Evolutionary conservation across 2,113 vertebrate genomes (phyloP).

Genomic region (Choloepus hoffmanni): DNA sequence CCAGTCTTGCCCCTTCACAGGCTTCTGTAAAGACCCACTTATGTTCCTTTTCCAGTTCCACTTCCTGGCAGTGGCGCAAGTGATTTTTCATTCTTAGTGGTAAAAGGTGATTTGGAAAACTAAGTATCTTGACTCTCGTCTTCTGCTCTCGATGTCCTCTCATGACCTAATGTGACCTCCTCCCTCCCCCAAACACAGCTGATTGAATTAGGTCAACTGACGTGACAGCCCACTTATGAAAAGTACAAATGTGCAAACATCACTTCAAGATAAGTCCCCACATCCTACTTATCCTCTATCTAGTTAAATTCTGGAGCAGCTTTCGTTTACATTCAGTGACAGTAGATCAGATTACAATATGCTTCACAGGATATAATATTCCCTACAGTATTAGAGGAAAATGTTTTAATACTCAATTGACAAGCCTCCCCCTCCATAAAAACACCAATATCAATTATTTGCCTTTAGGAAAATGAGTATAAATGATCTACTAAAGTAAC

Average conservation of each 20-base stretch:
- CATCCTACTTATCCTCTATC: not conserved
- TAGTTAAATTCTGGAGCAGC: not conserved
- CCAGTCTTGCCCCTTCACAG: not conserved
- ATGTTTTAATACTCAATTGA: not conserved
- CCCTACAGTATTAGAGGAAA: not conserved
- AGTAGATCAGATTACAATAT: not conserved
- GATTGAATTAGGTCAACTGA: not conserved
- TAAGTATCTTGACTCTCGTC: not conserved
- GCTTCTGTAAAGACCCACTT: not conserved
- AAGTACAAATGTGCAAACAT: not conserved
- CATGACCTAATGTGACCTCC: not conserved
- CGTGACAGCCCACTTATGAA: not conserved
- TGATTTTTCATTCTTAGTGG: not conserved
- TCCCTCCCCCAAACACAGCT: not conserved
- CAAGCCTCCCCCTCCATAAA: not conserved
- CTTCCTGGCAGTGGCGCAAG: not conserved
- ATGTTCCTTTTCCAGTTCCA: not conserved
- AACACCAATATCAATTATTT: not conserved
- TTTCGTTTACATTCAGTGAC: not conserved
- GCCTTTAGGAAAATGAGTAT: not conserved
- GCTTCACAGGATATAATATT: not conserved
- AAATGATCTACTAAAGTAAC: not conserved
- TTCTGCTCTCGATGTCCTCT: not conserved
- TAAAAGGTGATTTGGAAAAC: conserved; percentile 7
- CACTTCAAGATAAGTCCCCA: not conserved